Evolutionary conservation across 2,888 invertebrate genomes (phyloP), one percentile per base, ranked within the genome.

Genomic region (Melanostoma scalare): DNA sequence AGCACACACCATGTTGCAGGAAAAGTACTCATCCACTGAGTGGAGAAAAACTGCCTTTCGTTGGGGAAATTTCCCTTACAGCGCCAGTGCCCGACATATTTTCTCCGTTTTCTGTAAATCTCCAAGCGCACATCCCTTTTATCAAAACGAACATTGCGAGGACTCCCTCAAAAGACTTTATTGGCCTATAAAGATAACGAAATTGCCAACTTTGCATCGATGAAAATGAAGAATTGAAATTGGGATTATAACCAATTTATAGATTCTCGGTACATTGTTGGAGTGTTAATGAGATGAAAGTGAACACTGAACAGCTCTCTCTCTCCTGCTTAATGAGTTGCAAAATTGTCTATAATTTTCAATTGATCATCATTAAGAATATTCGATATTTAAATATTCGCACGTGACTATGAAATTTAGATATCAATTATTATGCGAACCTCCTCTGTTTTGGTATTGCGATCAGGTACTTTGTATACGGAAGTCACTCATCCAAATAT

Each of bases 401-500:
- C 20, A 55, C 52, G 42, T 73, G 31, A 36, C 53, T 38, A 20
- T 60, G 10, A 44, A 46, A 60, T 73, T n/a, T 35, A 48, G 20
- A 67, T 73, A 60, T 68, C 78, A 20, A 20, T 35, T 6, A 38
- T n/a, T 40, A 30, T 6, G 38, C 31, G 30, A 55, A 3, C 9
- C 3, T 1, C 20, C 56, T 40, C n/a, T 2, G 38, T 38, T 69
- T 69, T 69, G 63, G 50, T 63, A 80, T 52, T 74, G 9, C 58
- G 33, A 63, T 58, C 79, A 80, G 67, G 79, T 75, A 56, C 68
- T 48, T 35, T 46, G 5, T 35, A 6, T 8, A 9, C 9, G 30
- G 6, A 35, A 73, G 68, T 69, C 42, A 56, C 20, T 63, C 68
- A 63, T 75, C 52, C n/a, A 52, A 63, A 63, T 38, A 52, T 33